These are phyloP conservation scores for Drosophila subquinaria DNA, from an alignment of 2,888 invertebrate species.

Conservation along the genomic window DNA sequence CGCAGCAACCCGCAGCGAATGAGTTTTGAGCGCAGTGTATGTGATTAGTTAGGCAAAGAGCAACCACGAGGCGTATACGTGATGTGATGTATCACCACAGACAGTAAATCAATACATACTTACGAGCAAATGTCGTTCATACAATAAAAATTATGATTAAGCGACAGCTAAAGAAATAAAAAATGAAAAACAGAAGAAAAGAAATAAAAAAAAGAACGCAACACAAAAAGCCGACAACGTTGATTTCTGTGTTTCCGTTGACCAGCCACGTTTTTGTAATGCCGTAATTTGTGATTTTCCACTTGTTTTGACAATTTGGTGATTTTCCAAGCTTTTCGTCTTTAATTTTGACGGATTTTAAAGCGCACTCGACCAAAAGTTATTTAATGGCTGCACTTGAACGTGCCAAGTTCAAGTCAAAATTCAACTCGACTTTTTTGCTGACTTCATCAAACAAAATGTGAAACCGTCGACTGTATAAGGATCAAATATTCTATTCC, in stretches of 20 bases:
- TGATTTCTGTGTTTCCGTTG: constrained; percentile 47
- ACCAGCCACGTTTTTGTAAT: constrained; percentile 55
- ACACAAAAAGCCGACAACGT: constrained; percentile 33
- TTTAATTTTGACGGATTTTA: constrained; percentile 68
- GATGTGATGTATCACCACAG: constrained; percentile 52
- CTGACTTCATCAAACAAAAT: constrained; percentile 36
- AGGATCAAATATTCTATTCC: constrained; percentile 4
- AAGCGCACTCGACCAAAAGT: constrained; percentile 66
- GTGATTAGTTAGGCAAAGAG: constrained; percentile 40
- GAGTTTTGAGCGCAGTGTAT: constrained; percentile 26
- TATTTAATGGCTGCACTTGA: constrained; percentile 79
- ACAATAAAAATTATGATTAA: constrained; percentile 40
- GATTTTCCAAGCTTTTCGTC: constrained; percentile 59
- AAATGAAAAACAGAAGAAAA: not conserved
- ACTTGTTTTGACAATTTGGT: constrained; percentile 78
- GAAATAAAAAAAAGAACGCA: constrained; percentile 10
- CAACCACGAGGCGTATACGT: constrained; percentile 51
- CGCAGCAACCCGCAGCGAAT: constrained; percentile 22
- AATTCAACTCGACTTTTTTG: constrained; percentile 23
- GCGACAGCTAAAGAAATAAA: constrained; percentile 10
- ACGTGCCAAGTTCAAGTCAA: constrained; percentile 53
- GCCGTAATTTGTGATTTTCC: constrained; percentile 72
- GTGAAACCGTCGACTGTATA: constrained; percentile 10
- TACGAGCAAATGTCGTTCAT: constrained; percentile 39
- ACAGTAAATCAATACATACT: constrained; percentile 67